phyloP scores from a whole-genome alignment of 2,797 vertebrate genomes.

The Gambelia wislizenii region DNA sequence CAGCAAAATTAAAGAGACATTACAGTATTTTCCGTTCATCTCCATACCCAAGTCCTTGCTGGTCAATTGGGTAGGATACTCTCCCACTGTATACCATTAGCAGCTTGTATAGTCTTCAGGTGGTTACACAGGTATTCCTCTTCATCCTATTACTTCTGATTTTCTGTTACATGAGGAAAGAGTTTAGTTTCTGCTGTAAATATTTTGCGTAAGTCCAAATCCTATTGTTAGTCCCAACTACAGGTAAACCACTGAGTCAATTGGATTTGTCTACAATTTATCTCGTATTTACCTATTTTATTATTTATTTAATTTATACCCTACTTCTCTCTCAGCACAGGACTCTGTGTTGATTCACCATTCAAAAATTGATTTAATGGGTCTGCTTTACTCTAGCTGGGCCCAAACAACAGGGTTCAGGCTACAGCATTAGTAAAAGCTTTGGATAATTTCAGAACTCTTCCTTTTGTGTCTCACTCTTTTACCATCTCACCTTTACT shows the following conservation, averaged over 20 bases:
- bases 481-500: neutral
- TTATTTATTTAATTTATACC: too few species aligned
- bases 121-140: neutral
- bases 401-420: too few species aligned
- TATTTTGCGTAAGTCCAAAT: neutral
- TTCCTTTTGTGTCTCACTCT: neutral
- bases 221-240: too few species aligned
- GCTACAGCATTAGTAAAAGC: neutral
- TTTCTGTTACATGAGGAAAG: conserved; percentile 28
- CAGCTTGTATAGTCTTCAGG: neutral
- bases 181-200: neutral
- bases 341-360: too few species aligned
- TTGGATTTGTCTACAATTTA: too few species aligned
- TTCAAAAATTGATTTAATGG: too few species aligned
- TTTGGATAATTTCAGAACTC: neutral
- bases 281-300: too few species aligned
- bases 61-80: neutral
- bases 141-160: neutral
- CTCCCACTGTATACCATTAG: neutral
- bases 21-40: neutral
- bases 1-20: neutral
- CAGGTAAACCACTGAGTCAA: too few species aligned
- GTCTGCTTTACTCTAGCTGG: too few species aligned
- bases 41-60: neutral
- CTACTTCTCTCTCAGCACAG: too few species aligned